Conservation (phyloP, 92 coral and sea anemone genomes). For the Phenganax subtilis region DNA sequence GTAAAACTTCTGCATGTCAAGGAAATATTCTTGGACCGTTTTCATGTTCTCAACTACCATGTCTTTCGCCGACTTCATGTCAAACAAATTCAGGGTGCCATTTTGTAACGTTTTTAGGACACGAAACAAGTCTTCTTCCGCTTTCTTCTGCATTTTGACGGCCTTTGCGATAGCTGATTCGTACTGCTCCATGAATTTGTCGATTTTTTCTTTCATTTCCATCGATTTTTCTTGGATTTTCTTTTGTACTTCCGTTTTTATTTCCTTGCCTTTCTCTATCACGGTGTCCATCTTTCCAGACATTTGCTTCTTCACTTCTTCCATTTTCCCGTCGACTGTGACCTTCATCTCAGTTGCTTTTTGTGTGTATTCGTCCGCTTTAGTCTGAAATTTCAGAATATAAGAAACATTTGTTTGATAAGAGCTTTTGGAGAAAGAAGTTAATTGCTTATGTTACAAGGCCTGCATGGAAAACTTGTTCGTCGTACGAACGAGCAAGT, state of each 20-base stretch:
- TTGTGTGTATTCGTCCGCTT: not conserved
- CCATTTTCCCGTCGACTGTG: not conserved
- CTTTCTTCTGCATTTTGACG: not conserved
- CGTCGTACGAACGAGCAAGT: too few species aligned
- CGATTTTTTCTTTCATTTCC: not conserved
- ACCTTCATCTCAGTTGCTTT: not conserved
- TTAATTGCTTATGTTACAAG: too few species aligned
- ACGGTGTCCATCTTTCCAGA: not conserved
- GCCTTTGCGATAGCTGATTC: not conserved
- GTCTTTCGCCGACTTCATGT: not conserved
- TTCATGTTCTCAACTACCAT: not conserved
- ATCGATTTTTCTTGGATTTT: not conserved
- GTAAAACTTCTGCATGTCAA: not conserved
- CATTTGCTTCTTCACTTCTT: slow-evolving; percentile 5
- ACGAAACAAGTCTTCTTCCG: not conserved
- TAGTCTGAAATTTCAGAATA: not conserved
- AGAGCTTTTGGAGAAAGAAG: too few species aligned
- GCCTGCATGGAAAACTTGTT: too few species aligned
- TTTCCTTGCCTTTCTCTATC: slow-evolving; percentile 11
- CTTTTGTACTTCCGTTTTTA: not conserved
- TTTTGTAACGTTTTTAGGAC: not conserved
- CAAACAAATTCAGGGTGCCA: not conserved
- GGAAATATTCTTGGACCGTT: not conserved
- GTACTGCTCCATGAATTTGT: not conserved
- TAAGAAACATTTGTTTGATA: too few species aligned